These are phyloP conservation scores for Pseudorectes ferrugineus DNA, from an alignment of 2,113 vertebrate genomes.

Conservation along the genomic window DNA sequence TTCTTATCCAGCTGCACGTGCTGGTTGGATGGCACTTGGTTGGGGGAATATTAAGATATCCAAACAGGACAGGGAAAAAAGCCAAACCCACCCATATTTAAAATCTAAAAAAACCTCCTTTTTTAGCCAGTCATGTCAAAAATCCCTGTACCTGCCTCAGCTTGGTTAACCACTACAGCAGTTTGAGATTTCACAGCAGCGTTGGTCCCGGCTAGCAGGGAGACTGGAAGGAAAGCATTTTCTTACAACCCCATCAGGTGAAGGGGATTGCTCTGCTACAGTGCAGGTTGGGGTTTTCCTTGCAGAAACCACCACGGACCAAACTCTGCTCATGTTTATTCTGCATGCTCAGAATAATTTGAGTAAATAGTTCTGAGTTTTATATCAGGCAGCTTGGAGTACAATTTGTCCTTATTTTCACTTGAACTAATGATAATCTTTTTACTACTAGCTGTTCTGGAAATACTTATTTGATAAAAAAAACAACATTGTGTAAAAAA, in stretches of 20 bases:
- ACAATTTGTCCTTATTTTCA: neutral
- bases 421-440: neutral
- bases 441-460: neutral
- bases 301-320: rapidly evolving
- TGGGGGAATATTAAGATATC: neutral
- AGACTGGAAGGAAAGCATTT: neutral
- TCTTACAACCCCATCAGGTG: neutral
- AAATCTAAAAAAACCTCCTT: neutral
- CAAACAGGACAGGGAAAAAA: neutral
- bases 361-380: neutral
- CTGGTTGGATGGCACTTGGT: neutral
- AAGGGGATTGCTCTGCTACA: neutral
- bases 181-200: neutral
- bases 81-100: neutral
- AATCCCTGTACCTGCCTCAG: neutral
- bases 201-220: neutral
- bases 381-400: no score
- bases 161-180: neutral
- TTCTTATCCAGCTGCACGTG: neutral
- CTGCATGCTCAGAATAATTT: neutral
- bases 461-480: neutral
- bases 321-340: neutral
- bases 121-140: neutral
- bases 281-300: neutral
- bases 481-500: neutral